Percentiles rank a stretch among this genome's conserved stretches.
Evolutionary conservation across 1,140 invertebrate genomes (phyloP).

Genomic region (Trypoxylus dichotomus): DNA sequence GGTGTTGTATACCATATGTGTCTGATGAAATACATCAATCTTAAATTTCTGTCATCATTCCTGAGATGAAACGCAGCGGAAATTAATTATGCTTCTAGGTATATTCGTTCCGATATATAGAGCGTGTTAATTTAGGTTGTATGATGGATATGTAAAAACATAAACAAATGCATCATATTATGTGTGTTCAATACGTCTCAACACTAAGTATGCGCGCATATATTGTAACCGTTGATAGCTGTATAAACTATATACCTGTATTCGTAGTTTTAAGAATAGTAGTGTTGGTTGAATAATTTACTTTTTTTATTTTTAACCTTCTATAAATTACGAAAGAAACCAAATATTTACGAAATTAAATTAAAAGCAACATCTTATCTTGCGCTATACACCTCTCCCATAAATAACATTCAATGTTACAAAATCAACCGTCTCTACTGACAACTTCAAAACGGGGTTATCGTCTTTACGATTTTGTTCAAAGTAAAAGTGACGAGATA

Average conservation of each 20-base stretch:
- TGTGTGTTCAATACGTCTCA: background rate
- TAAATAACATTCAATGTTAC: slow-evolving; percentile 17
- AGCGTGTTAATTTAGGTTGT: too few species aligned
- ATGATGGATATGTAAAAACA: background rate
- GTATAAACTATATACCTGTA: background rate
- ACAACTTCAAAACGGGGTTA: slow-evolving; percentile 9
- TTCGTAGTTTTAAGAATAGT: background rate
- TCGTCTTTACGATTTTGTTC: slow-evolving; percentile 1
- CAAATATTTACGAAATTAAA: slow-evolving; percentile 18
- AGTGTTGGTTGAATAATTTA: background rate
- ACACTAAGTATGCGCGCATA: background rate
- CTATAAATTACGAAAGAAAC: background rate
- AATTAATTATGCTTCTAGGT: too few species aligned
- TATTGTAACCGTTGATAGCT: background rate
- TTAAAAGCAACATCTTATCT: background rate
- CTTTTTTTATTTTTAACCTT: background rate
- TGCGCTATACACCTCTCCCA: background rate
- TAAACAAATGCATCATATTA: background rate
- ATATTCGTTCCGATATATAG: too few species aligned
- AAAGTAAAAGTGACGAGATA: background rate
- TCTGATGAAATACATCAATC: too few species aligned
- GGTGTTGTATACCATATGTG: too few species aligned
- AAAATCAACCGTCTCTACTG: background rate
- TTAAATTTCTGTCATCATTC: too few species aligned
- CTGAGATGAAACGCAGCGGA: too few species aligned